phyloP scores from a whole-genome alignment of 2,113 vertebrate species.

The Pomatorhinus ruficollis region DNA sequence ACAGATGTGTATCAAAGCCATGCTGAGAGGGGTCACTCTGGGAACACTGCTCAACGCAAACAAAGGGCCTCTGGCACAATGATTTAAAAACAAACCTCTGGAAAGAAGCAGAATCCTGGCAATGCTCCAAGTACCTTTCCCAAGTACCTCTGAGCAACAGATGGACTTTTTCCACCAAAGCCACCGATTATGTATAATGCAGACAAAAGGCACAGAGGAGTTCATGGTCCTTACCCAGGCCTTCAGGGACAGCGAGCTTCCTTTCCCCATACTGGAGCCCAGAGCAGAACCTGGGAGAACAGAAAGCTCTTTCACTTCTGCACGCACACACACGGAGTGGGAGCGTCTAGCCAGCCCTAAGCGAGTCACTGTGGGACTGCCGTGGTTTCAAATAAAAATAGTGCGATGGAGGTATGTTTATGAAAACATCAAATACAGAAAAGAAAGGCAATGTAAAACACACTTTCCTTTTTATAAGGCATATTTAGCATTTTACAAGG shows the following conservation, averaged over 20 bases:
- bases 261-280: not conserved
- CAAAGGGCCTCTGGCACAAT: not conserved
- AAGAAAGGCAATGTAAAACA: slow-evolving; percentile 39
- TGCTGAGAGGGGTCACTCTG: not conserved
- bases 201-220: slow-evolving; percentile 45
- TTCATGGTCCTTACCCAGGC: not conserved
- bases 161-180: slow-evolving; percentile 42
- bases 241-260: not conserved
- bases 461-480: slow-evolving; percentile 26
- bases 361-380: not conserved
- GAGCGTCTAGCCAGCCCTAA: not conserved
- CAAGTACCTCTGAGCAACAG: not conserved
- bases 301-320: slow-evolving; percentile 51
- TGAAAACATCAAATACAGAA: slow-evolving; percentile 51
- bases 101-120: slow-evolving; percentile 33
- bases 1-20: not conserved
- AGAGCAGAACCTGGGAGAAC: slow-evolving; percentile 1
- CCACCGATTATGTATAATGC: not conserved
- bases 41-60: slow-evolving; percentile 18
- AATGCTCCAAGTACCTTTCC: not conserved
- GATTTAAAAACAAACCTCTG: slow-evolving; percentile 30
- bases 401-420: slow-evolving; percentile 32
- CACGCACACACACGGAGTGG: not conserved
- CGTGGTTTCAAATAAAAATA: slow-evolving; percentile 35
- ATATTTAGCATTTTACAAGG: slow-evolving; percentile 34